A percentile compares a stretch with the other conserved stretches of the same genome.
These are phyloP conservation scores for Rhagoletis pomonella DNA, from an alignment of 1,140 invertebrate genomes.

Conservation along the genomic window DNA sequence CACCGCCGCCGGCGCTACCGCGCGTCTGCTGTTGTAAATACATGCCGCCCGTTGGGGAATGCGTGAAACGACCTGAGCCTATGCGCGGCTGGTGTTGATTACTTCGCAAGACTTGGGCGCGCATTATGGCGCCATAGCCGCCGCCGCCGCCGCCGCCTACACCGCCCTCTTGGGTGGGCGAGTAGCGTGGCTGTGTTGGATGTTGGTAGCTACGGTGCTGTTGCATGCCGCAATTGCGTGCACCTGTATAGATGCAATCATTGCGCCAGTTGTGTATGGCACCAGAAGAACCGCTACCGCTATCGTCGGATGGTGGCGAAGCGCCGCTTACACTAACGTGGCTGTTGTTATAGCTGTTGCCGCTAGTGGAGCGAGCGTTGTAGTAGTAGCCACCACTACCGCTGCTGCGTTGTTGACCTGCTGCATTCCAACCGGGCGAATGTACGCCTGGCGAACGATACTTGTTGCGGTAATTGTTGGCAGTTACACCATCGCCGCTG, in stretches of 20 bases:
- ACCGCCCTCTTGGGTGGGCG: background rate
- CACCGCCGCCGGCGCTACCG: background rate
- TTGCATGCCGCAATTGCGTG: conserved; percentile 64
- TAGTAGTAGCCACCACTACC: background rate
- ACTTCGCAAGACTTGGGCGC: background rate
- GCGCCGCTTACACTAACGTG: conserved; percentile 63
- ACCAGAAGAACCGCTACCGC: conserved; percentile 4
- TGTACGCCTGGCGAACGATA: background rate
- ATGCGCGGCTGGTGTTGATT: conserved; percentile 53
- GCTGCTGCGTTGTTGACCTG: background rate
- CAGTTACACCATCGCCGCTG: conserved; percentile 58
- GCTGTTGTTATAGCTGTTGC: conserved; percentile 62
- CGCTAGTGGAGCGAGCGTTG: conserved; percentile 48
- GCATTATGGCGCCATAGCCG: background rate
- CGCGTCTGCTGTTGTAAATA: conserved; percentile 7
- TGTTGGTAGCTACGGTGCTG: conserved; percentile 55
- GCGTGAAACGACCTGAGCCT: conserved; percentile 55
- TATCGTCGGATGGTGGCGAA: conserved; percentile 66
- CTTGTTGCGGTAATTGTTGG: conserved; percentile 56
- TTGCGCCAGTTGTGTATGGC: conserved; percentile 71
- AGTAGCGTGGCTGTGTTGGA: conserved; percentile 53
- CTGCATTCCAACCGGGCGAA: conserved; percentile 18
- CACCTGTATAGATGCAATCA: conserved; percentile 66
- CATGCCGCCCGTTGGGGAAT: conserved; percentile 13
- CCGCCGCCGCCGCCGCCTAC: too few species aligned